These are phyloP conservation scores for Cryptocephalus primarius DNA, from an alignment of 2,888 invertebrate genomes.

Conservation along the genomic window DNA sequence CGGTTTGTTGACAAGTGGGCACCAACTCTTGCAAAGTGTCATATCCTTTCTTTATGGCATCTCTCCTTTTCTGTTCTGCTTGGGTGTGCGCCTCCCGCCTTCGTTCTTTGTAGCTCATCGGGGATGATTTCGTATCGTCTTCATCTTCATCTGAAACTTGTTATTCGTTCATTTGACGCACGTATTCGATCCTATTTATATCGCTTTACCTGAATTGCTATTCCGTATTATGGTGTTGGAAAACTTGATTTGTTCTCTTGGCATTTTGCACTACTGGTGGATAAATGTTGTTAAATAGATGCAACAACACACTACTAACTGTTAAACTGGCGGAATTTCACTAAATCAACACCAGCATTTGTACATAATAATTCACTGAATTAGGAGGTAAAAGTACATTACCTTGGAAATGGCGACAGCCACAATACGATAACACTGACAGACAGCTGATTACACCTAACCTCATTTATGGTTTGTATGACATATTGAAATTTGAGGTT, in stretches of 20 bases:
- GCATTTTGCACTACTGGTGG: constrained; percentile 1
- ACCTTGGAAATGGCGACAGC: too few species aligned
- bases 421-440: too few species aligned
- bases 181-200: neutral
- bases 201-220: constrained; percentile 7
- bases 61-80: constrained; percentile 92
- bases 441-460: too few species aligned
- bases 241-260: constrained; percentile 6
- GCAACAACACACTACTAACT: too few species aligned
- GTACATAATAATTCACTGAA: too few species aligned
- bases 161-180: too few species aligned
- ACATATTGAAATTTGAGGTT: too few species aligned
- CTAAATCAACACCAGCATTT: too few species aligned
- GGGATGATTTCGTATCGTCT: constrained; percentile 48
- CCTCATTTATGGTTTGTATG: too few species aligned
- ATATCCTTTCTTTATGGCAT: constrained; percentile 96
- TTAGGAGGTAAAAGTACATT: too few species aligned
- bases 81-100: constrained; percentile 91
- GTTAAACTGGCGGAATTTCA: too few species aligned
- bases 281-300: too few species aligned
- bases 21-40: constrained; percentile 87
- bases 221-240: neutral
- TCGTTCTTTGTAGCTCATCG: constrained; percentile 82
- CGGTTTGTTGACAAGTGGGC: constrained; percentile 87
- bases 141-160: constrained; percentile 41